Conservation (phyloP, 2,888 invertebrate genomes). For the Lordiphosa andalusiaca region DNA sequence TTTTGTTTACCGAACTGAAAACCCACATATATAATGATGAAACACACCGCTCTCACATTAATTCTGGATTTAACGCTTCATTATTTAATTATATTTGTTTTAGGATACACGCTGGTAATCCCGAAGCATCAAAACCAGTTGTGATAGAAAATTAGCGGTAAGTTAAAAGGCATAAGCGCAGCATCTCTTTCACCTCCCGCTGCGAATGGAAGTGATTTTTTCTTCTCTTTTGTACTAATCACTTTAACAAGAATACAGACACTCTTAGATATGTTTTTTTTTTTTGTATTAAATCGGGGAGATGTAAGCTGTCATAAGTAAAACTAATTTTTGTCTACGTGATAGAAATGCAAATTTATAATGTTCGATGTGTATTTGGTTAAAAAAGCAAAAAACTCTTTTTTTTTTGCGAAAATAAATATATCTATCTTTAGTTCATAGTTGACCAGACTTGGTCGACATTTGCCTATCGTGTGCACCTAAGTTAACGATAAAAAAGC, state of each 20-base stretch:
- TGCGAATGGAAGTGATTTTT: constrained; percentile 62
- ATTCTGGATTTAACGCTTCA: constrained; percentile 67
- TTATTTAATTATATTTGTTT: constrained; percentile 71
- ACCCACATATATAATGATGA: constrained; percentile 38
- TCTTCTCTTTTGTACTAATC: constrained; percentile 65
- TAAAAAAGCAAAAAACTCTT: no score
- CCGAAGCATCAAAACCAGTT: constrained; percentile 67
- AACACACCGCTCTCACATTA: constrained; percentile 57
- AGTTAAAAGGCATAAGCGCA: constrained; percentile 51
- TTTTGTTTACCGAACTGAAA: constrained; percentile 14
- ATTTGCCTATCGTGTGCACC: no score
- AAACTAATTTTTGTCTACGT: no score
- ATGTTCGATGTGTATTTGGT: no score
- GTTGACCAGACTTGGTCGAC: no score
- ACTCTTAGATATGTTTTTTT: constrained; percentile 4
- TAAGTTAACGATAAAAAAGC: no score
- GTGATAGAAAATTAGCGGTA: constrained; percentile 58
- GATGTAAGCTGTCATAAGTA: no score
- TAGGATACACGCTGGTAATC: constrained; percentile 58
- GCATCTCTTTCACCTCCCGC: constrained; percentile 54
- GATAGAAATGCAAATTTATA: no score
- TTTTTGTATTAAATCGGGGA: neutral
- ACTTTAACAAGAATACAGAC: constrained; percentile 44
- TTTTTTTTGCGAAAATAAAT: no score
- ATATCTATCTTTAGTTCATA: no score